Evolutionary conservation across 2,113 vertebrate species (phyloP), one percentile per base, ranked within the genome.

Genomic region (Lagopus muta): DNA sequence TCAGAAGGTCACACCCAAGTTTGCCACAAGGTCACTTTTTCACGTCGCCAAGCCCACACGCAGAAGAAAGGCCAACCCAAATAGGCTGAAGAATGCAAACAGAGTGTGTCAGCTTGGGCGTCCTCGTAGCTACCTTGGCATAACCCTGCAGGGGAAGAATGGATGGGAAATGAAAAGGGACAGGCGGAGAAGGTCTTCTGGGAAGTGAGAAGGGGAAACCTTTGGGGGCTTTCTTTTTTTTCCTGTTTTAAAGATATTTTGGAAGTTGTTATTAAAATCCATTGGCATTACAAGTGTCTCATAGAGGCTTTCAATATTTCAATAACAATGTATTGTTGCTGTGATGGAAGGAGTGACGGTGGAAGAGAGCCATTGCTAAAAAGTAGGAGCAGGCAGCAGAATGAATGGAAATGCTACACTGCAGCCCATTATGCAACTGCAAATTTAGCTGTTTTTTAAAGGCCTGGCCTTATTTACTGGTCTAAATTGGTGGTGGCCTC

Each of bases 1-100:
- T 90, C 50, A 74, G 78, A 92, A 92, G 80, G 94, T 96, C 94
- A 95, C 96, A 83, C 94, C 92, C 94, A 83, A 83, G 85, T 83
- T 89, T 95, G 79, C 80, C 86, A 90, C 90, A 73, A 88, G 94
- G 92, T 94, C 92, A 88, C 55, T 60, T 81, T 65, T 80, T 71
- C 28, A 3, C 11, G 0, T 10, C 87, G 88, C 88, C 93, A 91
- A 86, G 85, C 75, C 88, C 64, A 60, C 79, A 64, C 6, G 45
- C 69, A 36, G 65, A 28, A 84, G 10, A 91, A 69, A 8, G 48
- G 93, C 92, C 94, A 95, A 96, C 32, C 34, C 87, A 95, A 91
- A 96, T 38, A 5, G 3, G 66, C 14, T 3, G 43, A 93, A 77
- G 86, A 96, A 95, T 92, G 85, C 93, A 95, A 94, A 97, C 75